Conservation (phyloP, 30 jellyfish, hydroid and myxozoan genomes). For the Turritopsis dohrnii region DNA sequence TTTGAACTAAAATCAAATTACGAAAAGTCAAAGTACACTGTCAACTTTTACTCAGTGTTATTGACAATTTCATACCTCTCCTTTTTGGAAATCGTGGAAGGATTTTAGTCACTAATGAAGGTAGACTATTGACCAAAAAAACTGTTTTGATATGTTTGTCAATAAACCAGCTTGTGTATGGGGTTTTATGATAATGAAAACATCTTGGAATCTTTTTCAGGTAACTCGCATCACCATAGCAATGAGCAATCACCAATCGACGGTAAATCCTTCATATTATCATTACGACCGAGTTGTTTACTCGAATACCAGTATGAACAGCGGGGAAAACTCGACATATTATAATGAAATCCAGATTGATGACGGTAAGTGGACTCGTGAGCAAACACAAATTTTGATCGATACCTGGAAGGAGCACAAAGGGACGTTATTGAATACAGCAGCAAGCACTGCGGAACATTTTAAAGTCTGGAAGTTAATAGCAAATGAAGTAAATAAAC, state of each 20-base stretch:
- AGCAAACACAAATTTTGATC: constrained; percentile 30
- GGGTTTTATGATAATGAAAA: background rate
- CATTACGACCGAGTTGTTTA: constrained; percentile 2
- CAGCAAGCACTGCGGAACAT: constrained; percentile 40
- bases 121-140: background rate
- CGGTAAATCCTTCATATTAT: background rate
- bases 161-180: background rate
- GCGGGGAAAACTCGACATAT: background rate
- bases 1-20: background rate
- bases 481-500: constrained; percentile 28
- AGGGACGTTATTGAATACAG: constrained; percentile 14
- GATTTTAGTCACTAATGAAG: background rate
- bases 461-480: constrained; percentile 33
- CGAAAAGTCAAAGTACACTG: background rate
- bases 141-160: background rate
- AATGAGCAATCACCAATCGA: background rate
- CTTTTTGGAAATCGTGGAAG: background rate
- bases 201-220: background rate
- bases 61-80: background rate
- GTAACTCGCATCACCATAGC: background rate
- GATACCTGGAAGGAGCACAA: constrained; percentile 38
- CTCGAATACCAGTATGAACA: background rate
- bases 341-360: constrained; percentile 30
- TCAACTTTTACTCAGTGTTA: background rate
- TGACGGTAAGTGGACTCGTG: constrained; percentile 45